Evolutionary conservation across 2,113 vertebrate genomes (phyloP).

Genomic region (Crotophaga sulcirostris): DNA sequence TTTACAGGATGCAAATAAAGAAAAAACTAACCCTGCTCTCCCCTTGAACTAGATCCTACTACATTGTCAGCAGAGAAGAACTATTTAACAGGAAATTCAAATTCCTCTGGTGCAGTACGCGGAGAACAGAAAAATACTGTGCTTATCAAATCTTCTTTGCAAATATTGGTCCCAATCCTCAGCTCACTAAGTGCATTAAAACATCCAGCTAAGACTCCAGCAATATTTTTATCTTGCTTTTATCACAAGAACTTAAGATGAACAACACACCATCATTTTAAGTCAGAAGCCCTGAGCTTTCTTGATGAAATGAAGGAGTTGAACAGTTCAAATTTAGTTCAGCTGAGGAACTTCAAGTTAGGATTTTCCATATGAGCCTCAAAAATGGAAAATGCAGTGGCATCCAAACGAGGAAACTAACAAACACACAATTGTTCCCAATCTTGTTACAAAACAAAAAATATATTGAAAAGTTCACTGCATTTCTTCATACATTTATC

Average conservation of each 20-base stretch:
- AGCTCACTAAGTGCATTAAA: constrained; percentile 17
- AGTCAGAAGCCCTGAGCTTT: constrained; percentile 6
- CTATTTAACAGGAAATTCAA: neutral
- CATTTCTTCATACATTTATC: neutral
- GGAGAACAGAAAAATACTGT: neutral
- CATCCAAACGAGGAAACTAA: neutral
- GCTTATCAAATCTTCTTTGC: neutral
- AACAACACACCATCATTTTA: neutral
- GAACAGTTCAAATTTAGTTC: constrained; percentile 39
- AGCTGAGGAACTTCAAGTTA: neutral
- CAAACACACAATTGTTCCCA: neutral
- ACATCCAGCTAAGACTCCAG: constrained; percentile 8
- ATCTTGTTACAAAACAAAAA: neutral
- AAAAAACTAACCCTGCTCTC: neutral
- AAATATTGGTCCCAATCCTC: neutral
- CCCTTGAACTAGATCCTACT: neutral
- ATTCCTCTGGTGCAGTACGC: neutral
- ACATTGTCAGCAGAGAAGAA: neutral
- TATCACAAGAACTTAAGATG: constrained; percentile 26
- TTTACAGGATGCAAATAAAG: neutral
- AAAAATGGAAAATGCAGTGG: neutral
- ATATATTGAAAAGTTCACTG: neutral
- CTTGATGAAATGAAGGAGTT: constrained; percentile 18
- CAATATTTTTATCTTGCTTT: constrained; percentile 28
- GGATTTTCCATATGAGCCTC: neutral